Evolutionary conservation across 2,797 vertebrate species (phyloP).

Genomic region (Emys orbicularis): DNA sequence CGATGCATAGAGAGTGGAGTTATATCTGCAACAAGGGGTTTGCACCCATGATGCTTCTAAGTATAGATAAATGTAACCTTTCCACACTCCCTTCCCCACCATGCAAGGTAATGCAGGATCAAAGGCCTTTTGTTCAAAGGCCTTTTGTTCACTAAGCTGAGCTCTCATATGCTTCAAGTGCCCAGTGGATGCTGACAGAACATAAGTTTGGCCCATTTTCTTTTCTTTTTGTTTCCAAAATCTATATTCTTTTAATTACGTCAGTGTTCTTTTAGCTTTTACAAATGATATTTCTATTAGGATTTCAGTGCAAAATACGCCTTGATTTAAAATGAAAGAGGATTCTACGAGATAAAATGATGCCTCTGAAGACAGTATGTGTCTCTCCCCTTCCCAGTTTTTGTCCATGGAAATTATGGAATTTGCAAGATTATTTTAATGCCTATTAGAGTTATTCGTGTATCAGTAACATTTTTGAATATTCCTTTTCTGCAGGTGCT

Average conservation of each 20-base stretch:
- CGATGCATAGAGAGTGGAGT: fast-evolving
- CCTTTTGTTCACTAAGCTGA: not conserved
- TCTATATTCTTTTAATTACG: not conserved
- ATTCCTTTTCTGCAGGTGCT: conserved; percentile 78
- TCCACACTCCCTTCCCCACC: not conserved
- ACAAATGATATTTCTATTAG: not conserved
- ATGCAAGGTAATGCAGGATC: not conserved
- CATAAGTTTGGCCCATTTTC: not conserved
- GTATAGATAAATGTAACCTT: not conserved
- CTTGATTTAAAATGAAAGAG: not conserved
- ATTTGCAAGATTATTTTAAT: conserved; percentile 40
- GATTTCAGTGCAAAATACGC: not conserved
- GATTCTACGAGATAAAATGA: not conserved
- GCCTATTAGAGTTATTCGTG: not conserved
- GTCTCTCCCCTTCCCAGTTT: not conserved
- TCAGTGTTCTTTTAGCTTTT: not conserved
- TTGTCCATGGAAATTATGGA: not conserved
- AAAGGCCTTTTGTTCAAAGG: not conserved
- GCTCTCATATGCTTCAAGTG: not conserved
- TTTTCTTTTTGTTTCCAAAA: not conserved
- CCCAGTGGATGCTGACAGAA: not conserved
- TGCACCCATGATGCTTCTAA: not conserved
- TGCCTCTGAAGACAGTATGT: not conserved
- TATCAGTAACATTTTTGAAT: conserved; percentile 18
- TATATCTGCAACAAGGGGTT: not conserved